Evolutionary conservation across 2,888 invertebrate species (phyloP).

Genomic region (Mycalesis mineus): DNA sequence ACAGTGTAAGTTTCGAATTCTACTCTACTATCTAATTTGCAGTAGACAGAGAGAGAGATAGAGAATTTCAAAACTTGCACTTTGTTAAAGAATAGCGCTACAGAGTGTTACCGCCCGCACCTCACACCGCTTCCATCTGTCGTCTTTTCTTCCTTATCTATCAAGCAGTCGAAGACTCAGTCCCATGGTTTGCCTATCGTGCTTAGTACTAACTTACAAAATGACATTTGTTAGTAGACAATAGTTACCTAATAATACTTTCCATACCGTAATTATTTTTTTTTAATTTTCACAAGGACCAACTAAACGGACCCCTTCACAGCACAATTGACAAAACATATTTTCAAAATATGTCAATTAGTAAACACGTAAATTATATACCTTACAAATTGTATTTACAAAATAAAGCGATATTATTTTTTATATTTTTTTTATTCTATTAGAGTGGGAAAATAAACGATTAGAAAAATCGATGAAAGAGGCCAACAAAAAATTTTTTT

Average conservation of each 20-base stretch:
- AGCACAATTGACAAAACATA: conserved; percentile 79
- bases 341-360: conserved; percentile 76
- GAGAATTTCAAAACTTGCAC: too few species aligned
- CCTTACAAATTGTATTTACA: conserved; percentile 75
- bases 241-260: conserved; percentile 12
- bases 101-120: too few species aligned
- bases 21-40: too few species aligned
- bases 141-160: too few species aligned
- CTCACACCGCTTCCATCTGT: too few species aligned
- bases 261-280: conserved; percentile 6
- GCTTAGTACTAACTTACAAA: conserved; percentile 3
- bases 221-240: conserved; percentile 9
- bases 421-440: conserved; percentile 43
- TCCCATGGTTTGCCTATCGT: too few species aligned
- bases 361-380: conserved; percentile 71
- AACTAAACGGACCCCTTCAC: conserved; percentile 61
- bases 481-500: conserved; percentile 19
- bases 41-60: too few species aligned
- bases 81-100: too few species aligned
- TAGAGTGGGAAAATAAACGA: conserved; percentile 54
- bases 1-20: too few species aligned
- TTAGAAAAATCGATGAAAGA: conserved; percentile 29
- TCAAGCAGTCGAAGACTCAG: too few species aligned
- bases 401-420: conserved; percentile 66
- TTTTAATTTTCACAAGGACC: conserved; percentile 38